A percentile compares a stretch with the other conserved stretches of the same genome.
Conservation (phyloP, 2,888 invertebrate genomes). For the Cataglyphis livida region DNA sequence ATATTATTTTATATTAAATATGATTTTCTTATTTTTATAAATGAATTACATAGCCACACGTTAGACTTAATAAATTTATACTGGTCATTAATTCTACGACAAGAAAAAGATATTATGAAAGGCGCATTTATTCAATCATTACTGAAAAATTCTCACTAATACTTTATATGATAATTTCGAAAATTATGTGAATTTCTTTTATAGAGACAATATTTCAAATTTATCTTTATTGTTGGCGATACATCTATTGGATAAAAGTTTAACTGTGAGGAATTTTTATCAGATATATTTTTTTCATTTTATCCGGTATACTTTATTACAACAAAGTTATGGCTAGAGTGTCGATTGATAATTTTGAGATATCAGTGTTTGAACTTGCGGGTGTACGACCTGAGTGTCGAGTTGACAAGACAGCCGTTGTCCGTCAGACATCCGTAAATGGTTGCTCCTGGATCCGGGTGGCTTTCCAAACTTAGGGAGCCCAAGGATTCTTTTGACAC, state of each 20-base stretch:
- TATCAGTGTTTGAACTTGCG: neutral
- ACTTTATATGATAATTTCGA: neutral
- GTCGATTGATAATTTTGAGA: neutral
- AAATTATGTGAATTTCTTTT: constrained; percentile 2
- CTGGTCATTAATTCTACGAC: neutral
- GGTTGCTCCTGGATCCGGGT: constrained; percentile 73
- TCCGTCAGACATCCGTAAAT: constrained; percentile 78
- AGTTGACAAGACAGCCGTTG: constrained; percentile 81
- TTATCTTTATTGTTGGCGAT: neutral
- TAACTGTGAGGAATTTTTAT: neutral
- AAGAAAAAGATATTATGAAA: neutral
- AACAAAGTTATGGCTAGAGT: neutral
- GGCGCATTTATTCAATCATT: neutral
- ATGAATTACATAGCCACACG: neutral
- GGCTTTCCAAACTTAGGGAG: constrained; percentile 83
- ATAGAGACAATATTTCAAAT: neutral
- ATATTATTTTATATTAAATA: neutral
- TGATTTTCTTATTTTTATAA: neutral
- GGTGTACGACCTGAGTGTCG: constrained; percentile 7
- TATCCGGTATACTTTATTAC: neutral
- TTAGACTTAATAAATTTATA: neutral
- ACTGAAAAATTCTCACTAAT: neutral
- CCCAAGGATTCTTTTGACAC: constrained; percentile 73
- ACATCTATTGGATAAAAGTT: neutral
- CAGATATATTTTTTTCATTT: neutral